These are phyloP conservation scores for Galagoides demidoff DNA, from an alignment of 2,797 vertebrate genomes.

Conservation along the genomic window DNA sequence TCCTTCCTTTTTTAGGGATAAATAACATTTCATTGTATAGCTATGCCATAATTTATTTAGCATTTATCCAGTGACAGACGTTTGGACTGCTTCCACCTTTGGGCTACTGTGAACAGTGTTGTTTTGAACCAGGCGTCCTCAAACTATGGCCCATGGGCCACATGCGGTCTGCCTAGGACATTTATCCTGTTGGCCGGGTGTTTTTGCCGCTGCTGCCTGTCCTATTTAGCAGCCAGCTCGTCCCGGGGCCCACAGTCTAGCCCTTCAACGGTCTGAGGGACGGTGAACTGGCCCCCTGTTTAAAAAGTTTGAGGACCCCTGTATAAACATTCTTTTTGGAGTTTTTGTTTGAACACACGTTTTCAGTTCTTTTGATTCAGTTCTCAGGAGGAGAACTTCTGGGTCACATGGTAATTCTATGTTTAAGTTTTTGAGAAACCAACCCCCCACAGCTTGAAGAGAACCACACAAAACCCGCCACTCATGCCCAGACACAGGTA, in stretches of 20 bases:
- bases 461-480: neutral
- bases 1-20: neutral
- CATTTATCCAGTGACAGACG: neutral
- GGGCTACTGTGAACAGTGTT: neutral
- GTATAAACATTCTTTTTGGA: neutral
- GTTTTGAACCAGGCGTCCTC: too few relatives aligned
- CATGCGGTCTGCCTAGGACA: too few relatives aligned
- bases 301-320: too few relatives aligned
- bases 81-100: neutral
- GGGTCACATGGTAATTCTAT: neutral
- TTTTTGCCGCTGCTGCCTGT: too few relatives aligned
- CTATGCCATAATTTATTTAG: neutral
- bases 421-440: constrained; percentile 27
- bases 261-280: too few relatives aligned
- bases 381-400: neutral
- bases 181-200: too few relatives aligned
- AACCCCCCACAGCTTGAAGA: neutral
- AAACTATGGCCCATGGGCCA: too few relatives aligned
- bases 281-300: too few relatives aligned
- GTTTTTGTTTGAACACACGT: neutral
- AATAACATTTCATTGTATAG: neutral
- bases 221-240: too few relatives aligned
- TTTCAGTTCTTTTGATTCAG: neutral
- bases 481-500: neutral
- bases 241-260: too few relatives aligned